Conservation (phyloP, 30 jellyfish, hydroid and myxozoan species). For the Clytia hemisphaerica region DNA sequence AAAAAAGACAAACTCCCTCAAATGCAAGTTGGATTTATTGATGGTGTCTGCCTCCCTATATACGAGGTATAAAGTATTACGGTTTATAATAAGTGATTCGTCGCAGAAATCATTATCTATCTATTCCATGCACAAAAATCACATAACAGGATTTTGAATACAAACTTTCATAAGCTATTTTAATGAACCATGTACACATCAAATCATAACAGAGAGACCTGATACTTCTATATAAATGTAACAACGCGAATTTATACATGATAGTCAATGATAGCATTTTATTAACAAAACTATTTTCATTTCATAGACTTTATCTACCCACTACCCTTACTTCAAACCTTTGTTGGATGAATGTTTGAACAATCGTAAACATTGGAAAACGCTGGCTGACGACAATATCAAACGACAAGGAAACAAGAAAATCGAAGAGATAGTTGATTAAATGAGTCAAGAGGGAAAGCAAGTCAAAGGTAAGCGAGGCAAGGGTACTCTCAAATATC, state of each 20-base stretch:
- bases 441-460: no score
- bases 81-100: neutral
- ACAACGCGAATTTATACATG: neutral
- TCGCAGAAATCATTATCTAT: neutral
- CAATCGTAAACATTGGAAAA: constrained; percentile 52
- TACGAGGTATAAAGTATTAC: constrained; percentile 43
- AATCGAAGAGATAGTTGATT: no score
- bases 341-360: constrained; percentile 37
- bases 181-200: neutral
- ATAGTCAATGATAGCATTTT: neutral
- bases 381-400: no score
- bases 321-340: constrained; percentile 20
- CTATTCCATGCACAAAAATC: neutral
- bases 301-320: constrained; percentile 26
- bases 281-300: neutral
- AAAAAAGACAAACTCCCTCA: constrained; percentile 83
- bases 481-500: no score
- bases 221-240: neutral
- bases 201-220: neutral
- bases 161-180: neutral
- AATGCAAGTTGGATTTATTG: constrained; percentile 89
- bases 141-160: no score
- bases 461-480: no score
- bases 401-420: no score
- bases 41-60: constrained; percentile 48